Conservation (phyloP, 2,113 vertebrate species). For the Mastomys natalensis region DNA sequence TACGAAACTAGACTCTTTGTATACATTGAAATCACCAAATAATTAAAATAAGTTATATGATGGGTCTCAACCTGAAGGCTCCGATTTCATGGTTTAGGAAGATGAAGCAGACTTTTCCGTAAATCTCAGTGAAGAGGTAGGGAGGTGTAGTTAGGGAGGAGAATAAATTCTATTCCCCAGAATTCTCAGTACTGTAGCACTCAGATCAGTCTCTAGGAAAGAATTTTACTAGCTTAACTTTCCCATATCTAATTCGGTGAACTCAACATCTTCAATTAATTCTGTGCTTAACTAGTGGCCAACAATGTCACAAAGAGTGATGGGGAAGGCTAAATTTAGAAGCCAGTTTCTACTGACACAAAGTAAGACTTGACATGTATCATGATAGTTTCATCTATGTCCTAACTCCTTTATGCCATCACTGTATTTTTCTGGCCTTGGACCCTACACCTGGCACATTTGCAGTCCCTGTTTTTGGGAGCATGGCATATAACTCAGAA, state of each 20-base stretch:
- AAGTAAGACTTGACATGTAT: neutral
- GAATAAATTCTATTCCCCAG: neutral
- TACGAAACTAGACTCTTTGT: neutral
- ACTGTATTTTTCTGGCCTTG: neutral
- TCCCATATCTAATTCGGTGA: neutral
- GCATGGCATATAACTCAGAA: neutral
- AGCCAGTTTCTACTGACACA: neutral
- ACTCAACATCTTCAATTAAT: neutral
- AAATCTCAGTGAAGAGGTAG: neutral
- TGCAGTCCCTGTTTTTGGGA: neutral
- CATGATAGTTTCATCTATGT: neutral
- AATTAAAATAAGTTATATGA: conserved; percentile 6
- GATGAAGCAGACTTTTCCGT: neutral
- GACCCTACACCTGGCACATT: neutral
- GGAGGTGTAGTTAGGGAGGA: neutral
- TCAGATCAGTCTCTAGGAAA: neutral
- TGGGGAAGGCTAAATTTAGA: neutral
- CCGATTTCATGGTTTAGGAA: neutral
- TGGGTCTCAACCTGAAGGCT: neutral
- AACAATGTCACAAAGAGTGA: neutral
- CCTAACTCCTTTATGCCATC: neutral
- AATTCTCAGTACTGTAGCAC: neutral
- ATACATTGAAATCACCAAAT: neutral
- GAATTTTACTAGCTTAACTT: neutral
- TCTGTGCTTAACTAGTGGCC: conserved; percentile 38